Conservation (phyloP, 2,888 invertebrate species). For the Synergus japonicus region DNA sequence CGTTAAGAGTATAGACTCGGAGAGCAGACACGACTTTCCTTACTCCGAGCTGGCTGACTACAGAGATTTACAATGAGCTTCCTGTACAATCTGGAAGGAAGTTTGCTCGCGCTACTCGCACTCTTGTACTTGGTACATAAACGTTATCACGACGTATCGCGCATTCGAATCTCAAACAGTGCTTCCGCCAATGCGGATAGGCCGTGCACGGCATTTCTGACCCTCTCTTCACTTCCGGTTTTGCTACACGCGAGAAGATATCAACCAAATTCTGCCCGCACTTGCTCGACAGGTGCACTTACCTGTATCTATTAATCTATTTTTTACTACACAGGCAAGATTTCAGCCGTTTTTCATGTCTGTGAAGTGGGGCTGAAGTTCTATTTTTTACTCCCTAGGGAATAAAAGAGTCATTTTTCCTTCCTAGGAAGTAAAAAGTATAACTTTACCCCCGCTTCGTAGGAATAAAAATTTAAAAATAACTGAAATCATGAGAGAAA, state of each 20-base stretch:
- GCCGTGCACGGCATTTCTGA: constrained; percentile 50
- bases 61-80: constrained; percentile 76
- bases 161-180: constrained; percentile 64
- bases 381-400: no score
- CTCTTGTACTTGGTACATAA: constrained; percentile 61
- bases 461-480: no score
- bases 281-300: not conserved
- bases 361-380: no score
- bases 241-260: constrained; percentile 30
- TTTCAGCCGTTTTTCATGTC: no score
- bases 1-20: constrained; percentile 50
- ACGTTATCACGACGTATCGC: constrained; percentile 65
- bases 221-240: constrained; percentile 13
- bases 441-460: no score
- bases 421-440: no score
- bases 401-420: no score
- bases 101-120: constrained; percentile 69
- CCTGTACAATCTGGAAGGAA: constrained; percentile 73
- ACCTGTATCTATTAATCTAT: not conserved
- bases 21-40: constrained; percentile 49
- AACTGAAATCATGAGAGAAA: no score
- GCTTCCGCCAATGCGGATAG: constrained; percentile 64
- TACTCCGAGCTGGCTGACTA: constrained; percentile 58
- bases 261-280: not conserved
- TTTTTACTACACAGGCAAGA: not conserved